Percentiles rank a stretch among this genome's conserved stretches.
These are phyloP conservation scores for Eristalis intricaria DNA, from an alignment of 2,888 invertebrate genomes.

Conservation along the genomic window DNA sequence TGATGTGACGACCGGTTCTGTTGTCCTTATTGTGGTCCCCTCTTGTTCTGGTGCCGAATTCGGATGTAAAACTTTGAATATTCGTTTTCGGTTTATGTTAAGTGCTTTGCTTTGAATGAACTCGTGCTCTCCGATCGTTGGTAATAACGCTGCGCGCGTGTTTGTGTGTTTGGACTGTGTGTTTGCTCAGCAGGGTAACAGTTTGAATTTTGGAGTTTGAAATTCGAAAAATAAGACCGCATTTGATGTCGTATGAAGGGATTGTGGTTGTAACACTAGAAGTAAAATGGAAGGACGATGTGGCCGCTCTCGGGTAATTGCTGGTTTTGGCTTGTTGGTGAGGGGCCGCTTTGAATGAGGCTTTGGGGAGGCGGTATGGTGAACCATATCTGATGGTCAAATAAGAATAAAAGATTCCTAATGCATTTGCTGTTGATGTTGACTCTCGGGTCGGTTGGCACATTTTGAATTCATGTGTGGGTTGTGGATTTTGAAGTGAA, in stretches of 20 bases:
- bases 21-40: conserved; percentile 17
- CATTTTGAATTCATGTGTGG: not conserved
- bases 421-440: not conserved
- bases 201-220: not conserved
- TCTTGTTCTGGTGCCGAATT: conserved; percentile 11
- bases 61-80: conserved; percentile 45
- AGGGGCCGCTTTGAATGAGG: not conserved
- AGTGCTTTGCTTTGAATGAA: not conserved
- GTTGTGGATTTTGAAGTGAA: not conserved
- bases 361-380: not conserved
- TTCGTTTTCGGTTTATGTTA: conserved; percentile 28
- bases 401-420: not conserved
- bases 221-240: not conserved
- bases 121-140: not conserved
- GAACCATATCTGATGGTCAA: not conserved
- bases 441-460: not conserved
- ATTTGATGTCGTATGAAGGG: not conserved
- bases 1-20: conserved; percentile 9
- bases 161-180: not conserved
- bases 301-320: not conserved
- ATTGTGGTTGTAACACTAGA: not conserved
- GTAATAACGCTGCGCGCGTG: not conserved
- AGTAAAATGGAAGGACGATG: not conserved
- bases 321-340: not conserved
- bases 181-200: not conserved